Conservation (phyloP, 1,140 invertebrate species). For the Drosophila sechellia region DNA sequence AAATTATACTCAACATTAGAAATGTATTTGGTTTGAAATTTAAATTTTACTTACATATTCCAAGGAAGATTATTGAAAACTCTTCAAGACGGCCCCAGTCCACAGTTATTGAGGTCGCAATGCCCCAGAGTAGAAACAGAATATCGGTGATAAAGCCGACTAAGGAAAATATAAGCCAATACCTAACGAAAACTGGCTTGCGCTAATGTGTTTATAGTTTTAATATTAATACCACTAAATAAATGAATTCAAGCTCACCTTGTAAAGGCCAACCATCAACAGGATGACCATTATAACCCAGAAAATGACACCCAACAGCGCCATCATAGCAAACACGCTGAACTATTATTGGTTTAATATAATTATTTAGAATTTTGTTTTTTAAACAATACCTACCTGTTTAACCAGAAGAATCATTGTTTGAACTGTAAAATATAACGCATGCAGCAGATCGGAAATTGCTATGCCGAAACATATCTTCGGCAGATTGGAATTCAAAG, state of each 20-base stretch:
- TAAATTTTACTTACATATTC: slow-evolving; percentile 39
- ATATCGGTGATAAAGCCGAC: slow-evolving; percentile 50
- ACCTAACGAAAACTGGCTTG: slow-evolving; percentile 33
- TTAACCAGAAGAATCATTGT: slow-evolving; percentile 39
- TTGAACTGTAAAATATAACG: slow-evolving; percentile 54
- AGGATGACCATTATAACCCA: slow-evolving; percentile 57
- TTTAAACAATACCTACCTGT: slow-evolving; percentile 26
- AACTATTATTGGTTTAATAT: slow-evolving; percentile 36
- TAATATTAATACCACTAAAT: not conserved
- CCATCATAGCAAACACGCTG: slow-evolving; percentile 36
- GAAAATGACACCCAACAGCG: slow-evolving; percentile 59
- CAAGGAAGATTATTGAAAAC: slow-evolving; percentile 54
- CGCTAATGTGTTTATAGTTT: slow-evolving; percentile 14
- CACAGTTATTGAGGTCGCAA: slow-evolving; percentile 36
- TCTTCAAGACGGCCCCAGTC: slow-evolving; percentile 47
- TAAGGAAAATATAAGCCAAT: slow-evolving; percentile 62
- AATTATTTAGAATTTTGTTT: not conserved
- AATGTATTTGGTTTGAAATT: not conserved
- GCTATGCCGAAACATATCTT: slow-evolving; percentile 55
- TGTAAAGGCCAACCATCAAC: slow-evolving; percentile 55
- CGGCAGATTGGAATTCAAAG: slow-evolving; percentile 7
- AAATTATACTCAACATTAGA: not conserved
- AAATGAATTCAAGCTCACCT: slow-evolving; percentile 37
- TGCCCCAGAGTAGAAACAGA: slow-evolving; percentile 51
- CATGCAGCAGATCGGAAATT: slow-evolving; percentile 49